These are phyloP conservation scores for Clavelina lepadiformis DNA, from an alignment of 23 tunicate genomes.

Conservation along the genomic window DNA sequence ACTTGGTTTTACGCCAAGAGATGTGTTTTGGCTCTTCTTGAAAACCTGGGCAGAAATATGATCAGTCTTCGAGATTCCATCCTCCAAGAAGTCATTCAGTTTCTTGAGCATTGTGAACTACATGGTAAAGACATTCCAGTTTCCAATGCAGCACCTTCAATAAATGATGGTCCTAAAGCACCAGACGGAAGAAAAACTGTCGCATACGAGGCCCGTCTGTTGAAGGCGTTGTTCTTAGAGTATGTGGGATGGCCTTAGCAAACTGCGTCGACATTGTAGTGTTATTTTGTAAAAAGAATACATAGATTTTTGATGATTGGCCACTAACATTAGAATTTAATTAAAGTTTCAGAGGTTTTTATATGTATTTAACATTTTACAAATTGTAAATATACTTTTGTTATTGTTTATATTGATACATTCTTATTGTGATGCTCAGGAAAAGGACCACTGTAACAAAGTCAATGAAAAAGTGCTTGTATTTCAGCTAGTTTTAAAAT, in stretches of 20 bases:
- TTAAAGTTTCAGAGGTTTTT: no score
- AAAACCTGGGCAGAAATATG: constrained; percentile 87
- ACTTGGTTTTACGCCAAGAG: constrained; percentile 98
- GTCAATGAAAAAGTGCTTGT: no score
- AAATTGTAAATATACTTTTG: no score
- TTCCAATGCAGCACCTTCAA: constrained; percentile 42
- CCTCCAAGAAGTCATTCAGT: constrained; percentile 70
- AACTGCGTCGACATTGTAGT: neutral
- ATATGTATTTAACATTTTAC: no score
- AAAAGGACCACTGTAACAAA: no score
- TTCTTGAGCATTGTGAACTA: constrained; percentile 86
- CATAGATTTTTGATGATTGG: no score
- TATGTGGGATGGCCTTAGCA: constrained; percentile 82
- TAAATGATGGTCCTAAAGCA: constrained; percentile 39
- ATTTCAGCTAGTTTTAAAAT: no score
- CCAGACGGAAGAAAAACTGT: constrained; percentile 90
- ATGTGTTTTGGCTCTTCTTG: constrained; percentile 86
- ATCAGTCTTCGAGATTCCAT: constrained; percentile 72
- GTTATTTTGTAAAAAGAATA: neutral
- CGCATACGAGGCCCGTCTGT: constrained; percentile 84
- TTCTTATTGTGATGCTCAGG: no score
- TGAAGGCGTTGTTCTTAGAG: constrained; percentile 78
- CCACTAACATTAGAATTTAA: no score
- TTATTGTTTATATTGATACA: no score
- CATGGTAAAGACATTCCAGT: constrained; percentile 74